phyloP scores from a whole-genome alignment of 2,888 invertebrate species.

The Drosophila silvestris region DNA sequence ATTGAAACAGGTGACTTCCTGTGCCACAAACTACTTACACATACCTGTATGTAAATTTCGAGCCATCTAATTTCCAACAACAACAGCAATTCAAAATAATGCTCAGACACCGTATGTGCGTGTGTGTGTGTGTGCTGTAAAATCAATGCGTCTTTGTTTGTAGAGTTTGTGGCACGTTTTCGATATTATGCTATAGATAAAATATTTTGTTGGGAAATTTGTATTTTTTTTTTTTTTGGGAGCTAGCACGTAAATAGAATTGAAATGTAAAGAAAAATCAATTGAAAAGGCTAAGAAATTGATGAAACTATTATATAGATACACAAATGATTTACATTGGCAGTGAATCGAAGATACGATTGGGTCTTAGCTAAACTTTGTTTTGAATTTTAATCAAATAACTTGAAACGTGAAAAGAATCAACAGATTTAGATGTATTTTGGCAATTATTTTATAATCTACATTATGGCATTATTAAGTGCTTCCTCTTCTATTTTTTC shows the following conservation, averaged over 20 bases:
- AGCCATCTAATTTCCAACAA: conserved; percentile 12
- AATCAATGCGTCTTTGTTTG: conserved; percentile 10
- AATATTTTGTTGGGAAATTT: conserved; percentile 2
- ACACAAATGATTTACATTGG: neutral
- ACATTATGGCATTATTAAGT: conserved; percentile 1
- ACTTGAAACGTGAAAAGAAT: neutral
- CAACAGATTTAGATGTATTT: too few relatives aligned
- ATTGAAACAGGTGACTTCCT: conserved; percentile 64
- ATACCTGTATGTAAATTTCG: conserved; percentile 40
- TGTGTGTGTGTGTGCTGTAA: conserved; percentile 1
- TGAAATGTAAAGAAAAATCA: conserved; percentile 4
- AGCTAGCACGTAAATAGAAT: neutral
- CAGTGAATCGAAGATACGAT: neutral
- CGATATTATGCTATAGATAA: conserved; percentile 7
- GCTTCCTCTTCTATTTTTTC: neutral
- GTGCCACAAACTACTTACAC: conserved; percentile 24
- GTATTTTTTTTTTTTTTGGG: neutral
- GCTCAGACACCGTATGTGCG: neutral
- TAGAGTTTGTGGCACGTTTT: conserved; percentile 24
- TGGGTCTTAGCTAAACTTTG: neutral
- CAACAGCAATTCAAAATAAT: conserved; percentile 27
- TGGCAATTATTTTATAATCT: neutral
- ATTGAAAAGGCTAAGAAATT: neutral
- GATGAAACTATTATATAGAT: neutral
- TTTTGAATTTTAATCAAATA: neutral